Evolutionary conservation across 2,113 vertebrate species (phyloP).

Genomic region (Ailurus styani): DNA sequence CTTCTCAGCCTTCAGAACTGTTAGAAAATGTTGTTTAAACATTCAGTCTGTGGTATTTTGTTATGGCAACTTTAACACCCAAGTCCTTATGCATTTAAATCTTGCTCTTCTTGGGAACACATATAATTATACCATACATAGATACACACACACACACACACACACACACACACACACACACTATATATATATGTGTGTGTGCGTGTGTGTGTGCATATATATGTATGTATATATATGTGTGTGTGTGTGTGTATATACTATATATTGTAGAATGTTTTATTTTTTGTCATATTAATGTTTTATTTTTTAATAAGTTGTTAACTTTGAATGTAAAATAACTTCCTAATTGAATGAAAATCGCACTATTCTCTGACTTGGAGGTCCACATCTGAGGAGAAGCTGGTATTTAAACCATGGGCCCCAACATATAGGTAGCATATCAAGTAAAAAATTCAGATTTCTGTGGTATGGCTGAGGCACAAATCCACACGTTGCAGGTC

Average conservation of each 20-base stretch:
- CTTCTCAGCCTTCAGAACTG: not conserved
- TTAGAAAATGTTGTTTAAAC: not conserved
- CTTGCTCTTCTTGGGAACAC: not conserved
- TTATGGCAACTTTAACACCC: not conserved
- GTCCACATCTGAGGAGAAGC: not conserved
- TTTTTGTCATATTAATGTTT: not conserved
- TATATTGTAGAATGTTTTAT: not conserved
- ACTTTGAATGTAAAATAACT: not conserved
- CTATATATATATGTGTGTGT: no score
- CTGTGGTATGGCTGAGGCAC: not conserved
- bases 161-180: no score
- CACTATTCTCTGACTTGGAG: not conserved
- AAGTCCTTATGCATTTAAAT: not conserved
- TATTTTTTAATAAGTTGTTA: not conserved
- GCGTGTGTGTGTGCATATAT: no score
- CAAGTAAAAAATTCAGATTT: not conserved
- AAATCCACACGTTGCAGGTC: not conserved
- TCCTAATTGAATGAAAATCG: not conserved
- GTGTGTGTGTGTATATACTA: no score
- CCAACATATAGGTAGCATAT: accelerated
- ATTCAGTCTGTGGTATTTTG: not conserved
- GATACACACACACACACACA: not conserved
- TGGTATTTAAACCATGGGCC: not conserved
- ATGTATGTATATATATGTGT: no score
- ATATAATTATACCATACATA: not conserved